Conservation (phyloP, 2,888 invertebrate genomes). For the Ellobium chinense region DNA sequence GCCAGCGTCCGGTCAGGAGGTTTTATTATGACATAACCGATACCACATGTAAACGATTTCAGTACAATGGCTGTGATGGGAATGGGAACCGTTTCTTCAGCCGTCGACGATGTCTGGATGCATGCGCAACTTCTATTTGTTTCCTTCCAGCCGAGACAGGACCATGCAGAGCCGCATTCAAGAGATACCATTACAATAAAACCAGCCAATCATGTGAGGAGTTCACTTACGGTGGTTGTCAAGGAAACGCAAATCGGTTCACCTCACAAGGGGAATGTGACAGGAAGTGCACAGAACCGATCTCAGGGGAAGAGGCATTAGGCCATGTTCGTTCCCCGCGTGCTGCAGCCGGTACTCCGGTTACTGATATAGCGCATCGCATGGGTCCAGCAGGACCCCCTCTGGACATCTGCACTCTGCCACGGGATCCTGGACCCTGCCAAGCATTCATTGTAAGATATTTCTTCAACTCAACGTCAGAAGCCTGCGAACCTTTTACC, state of each 20-base stretch:
- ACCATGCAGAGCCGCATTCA: background rate
- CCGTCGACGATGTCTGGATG: too few species aligned
- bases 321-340: too few species aligned
- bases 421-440: background rate
- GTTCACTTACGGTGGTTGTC: slow-evolving; percentile 26
- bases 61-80: slow-evolving; percentile 2
- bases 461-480: slow-evolving; percentile 18
- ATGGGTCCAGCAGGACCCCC: background rate
- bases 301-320: too few species aligned
- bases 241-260: slow-evolving; percentile 40
- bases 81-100: background rate
- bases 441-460: background rate
- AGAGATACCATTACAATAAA: slow-evolving; percentile 19
- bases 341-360: too few species aligned
- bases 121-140: too few species aligned
- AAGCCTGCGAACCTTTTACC: slow-evolving; percentile 17
- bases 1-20: background rate
- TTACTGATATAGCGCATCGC: too few species aligned
- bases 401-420: slow-evolving; percentile 42
- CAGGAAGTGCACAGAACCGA: background rate
- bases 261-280: background rate
- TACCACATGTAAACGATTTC: background rate
- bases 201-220: slow-evolving; percentile 13
- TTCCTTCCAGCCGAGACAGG: background rate
- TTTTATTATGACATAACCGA: background rate